These are phyloP conservation scores for Himalopsyche phryganea DNA, from an alignment of 1,140 invertebrate genomes.

Conservation along the genomic window DNA sequence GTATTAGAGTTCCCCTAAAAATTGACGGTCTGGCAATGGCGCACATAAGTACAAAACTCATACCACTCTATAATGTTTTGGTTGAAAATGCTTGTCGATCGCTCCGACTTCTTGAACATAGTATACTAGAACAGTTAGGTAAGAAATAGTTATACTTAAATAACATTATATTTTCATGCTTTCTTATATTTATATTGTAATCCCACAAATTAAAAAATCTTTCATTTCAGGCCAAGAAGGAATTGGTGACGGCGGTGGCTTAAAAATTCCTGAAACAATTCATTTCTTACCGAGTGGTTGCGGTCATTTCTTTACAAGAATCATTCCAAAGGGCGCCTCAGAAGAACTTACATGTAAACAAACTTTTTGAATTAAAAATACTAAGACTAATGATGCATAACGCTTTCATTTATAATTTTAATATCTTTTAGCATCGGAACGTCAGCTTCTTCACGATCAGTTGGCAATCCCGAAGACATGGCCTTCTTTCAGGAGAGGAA, in stretches of 20 bases:
- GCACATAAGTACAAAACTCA: conserved; percentile 58
- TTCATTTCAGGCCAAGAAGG: conserved; percentile 48
- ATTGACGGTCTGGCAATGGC: conserved; percentile 71
- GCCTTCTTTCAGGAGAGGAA: conserved; percentile 70
- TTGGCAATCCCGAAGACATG: conserved; percentile 63
- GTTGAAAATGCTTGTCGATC: conserved; percentile 70
- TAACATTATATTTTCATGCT: background rate
- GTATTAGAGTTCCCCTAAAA: conserved; percentile 58
- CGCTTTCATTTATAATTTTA: background rate
- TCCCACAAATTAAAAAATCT: background rate
- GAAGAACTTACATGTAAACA: conserved; percentile 61
- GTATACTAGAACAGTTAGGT: conserved; percentile 56
- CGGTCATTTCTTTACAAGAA: conserved; percentile 71
- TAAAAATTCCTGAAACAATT: conserved; percentile 56
- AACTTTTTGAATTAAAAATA: background rate
- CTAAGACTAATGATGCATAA: background rate
- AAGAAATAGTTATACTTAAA: conserved; percentile 9
- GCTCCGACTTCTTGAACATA: conserved; percentile 60
- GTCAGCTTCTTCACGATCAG: conserved; percentile 63
- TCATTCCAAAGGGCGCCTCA: conserved; percentile 61
- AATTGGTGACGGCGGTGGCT: conserved; percentile 46
- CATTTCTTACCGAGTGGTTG: conserved; percentile 63
- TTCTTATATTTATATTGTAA: background rate
- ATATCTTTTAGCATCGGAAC: conserved; percentile 57
- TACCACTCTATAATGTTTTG: conserved; percentile 66